Evolutionary conservation across 2,797 vertebrate species (phyloP).

Genomic region (Lagothrix lagotricha): DNA sequence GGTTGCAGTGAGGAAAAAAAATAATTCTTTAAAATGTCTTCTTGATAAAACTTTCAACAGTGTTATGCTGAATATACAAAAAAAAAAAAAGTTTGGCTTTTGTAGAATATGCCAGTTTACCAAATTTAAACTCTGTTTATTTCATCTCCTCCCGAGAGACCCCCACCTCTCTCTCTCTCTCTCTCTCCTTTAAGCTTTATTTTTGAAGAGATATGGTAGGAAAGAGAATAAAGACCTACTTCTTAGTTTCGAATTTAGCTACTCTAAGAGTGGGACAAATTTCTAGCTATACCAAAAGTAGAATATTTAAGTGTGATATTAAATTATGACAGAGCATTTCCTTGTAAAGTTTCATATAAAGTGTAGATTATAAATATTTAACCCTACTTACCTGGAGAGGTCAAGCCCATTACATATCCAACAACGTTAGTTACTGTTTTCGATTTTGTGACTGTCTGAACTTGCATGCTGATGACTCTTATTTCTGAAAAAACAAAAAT

Average conservation of each 20-base stretch:
- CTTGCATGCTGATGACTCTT: slow-evolving; percentile 87
- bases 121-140: not conserved
- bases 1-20: not conserved
- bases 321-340: not conserved
- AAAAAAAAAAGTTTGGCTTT: not conserved
- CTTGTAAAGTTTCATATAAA: not conserved
- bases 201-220: not conserved
- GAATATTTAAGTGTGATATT: not conserved
- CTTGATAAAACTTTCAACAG: not conserved
- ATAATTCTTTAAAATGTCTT: not conserved
- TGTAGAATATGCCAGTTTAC: not conserved
- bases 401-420: slow-evolving; percentile 91
- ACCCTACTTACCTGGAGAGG: slow-evolving; percentile 90
- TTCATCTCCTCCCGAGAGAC: not conserved
- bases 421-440: slow-evolving; percentile 92
- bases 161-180: not conserved
- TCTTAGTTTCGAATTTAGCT: not conserved
- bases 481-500: slow-evolving; percentile 80
- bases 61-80: not conserved
- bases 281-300: not conserved
- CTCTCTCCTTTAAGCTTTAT: not conserved
- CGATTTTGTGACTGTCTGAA: slow-evolving; percentile 88
- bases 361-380: not conserved
- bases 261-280: not conserved
- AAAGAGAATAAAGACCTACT: not conserved